Evolutionary conservation across 2,797 vertebrate species (phyloP), one percentile per base, ranked within the genome.

Genomic region (Anomalospiza imberbis): DNA sequence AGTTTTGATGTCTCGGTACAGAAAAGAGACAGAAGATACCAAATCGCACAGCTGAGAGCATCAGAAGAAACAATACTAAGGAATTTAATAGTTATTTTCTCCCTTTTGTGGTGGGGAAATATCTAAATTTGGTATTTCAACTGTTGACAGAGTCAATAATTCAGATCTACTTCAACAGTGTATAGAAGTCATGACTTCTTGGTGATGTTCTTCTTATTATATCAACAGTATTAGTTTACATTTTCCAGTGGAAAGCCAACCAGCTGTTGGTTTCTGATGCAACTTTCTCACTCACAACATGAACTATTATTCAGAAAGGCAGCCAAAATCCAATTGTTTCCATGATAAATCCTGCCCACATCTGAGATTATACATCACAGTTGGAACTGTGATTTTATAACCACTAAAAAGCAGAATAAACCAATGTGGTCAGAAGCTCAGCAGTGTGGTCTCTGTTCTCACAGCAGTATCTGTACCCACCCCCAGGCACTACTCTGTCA

Each of bases 241-340:
- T 91, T 93, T 94, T 91, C 81, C 81, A 82, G 42, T 38, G 45
- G 48, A 79, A 88, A 79, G 31, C 32, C 83, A 63, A 45, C 36
- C 36, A 78, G 44, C 36, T 17, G 25, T 14, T 63, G 71, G 48
- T 79, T 93, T 91, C 78, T 92, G 71, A 71, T 57, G 75, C 55
- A 91, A 67, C 45, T 57, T 82, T 91, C 72, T 91, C 68, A 47
- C 65, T 83, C 60, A 40, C 8, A 17, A 58, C 44, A 77, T 0
- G 15, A 71, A 21, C 36, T 54, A 20, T 48, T 89, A 60, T 17
- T 29, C 81, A 89, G 40, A 34, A 85, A 61, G 13, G 38, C 68
- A 74, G 94, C 47, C 79, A 91, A 65, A 85, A 85, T 17, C 7
- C 53, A 95, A 68, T 74, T 85, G 87, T 92, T 94, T 93, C 85